Evolutionary conservation across 2,113 vertebrate species (phyloP), one percentile per base, ranked within the genome.

Genomic region (Neogale vison): DNA sequence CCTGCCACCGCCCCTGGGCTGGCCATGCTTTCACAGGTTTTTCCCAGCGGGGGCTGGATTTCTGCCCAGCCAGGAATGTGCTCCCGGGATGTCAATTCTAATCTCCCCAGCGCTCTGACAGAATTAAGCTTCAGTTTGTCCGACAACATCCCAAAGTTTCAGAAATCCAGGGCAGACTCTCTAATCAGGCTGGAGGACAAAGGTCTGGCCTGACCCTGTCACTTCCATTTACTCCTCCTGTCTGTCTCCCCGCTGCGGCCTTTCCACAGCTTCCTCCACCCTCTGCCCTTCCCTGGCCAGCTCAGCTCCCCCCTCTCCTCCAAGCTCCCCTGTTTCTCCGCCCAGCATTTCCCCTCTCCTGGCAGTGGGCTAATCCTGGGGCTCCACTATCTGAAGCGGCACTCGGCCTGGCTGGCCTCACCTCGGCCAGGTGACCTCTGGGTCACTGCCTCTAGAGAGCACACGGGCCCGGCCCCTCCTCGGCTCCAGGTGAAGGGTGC

Each of bases 181-280:
- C 99, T 99, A 99, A 99, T 99, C 99, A 99, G 99, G 99, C 99
- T 99, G 98, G 99, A 99, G 99, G 99, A 99, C 99, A 99, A 99
- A 99, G 99, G 99, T 99, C 99, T 96, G 98, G 99, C 98, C 99
- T 99, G 99, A 99, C 99, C 99, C 99, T 99, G 99, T 99, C 99
- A 99, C 99, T 99, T 99, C 98, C 98, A 99, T 98, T 99, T 99
- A 99, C 98, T 99, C 99, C 98, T 99, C 98, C 99, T 99, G 99
- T 99, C 99, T 99, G 98, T 99, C 99, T 99, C 81, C 82, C 85
- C 96, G 98, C 98, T 98, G 97, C 98, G 96, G 98, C 99, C 98
- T 99, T 98, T 98, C 97, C 92, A 98, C 98, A 98, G 98, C 97
- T 98, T 98, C 98, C 96, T 97, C 97, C 97, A 93, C 98, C 98